A percentile compares a stretch with the other conserved stretches of the same genome.
Evolutionary conservation across 2,888 invertebrate genomes (phyloP).

Genomic region (Mellilla xanthometata): DNA sequence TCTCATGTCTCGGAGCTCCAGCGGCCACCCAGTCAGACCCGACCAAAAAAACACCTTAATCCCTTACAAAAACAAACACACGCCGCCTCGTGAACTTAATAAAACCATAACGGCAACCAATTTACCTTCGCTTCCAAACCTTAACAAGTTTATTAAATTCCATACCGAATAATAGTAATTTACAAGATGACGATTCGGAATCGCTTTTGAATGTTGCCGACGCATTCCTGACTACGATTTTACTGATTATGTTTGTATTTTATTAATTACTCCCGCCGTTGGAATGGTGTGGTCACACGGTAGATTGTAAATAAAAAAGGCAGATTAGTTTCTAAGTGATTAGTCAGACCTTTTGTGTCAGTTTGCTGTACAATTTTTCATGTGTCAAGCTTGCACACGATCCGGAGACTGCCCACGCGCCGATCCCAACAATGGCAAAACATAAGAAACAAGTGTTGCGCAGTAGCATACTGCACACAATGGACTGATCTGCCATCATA

Average conservation of each 20-base stretch:
- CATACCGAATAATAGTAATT: constrained; percentile 79
- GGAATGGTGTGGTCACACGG: constrained; percentile 27
- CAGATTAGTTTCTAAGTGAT: constrained; percentile 1
- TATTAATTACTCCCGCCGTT: constrained; percentile 60
- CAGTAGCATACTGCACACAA: constrained; percentile 69
- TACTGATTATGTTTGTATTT: constrained; percentile 67
- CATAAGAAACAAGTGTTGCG: constrained; percentile 57
- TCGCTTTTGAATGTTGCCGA: constrained; percentile 72
- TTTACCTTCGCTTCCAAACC: constrained; percentile 76
- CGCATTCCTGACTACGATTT: constrained; percentile 70
- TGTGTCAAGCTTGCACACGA: constrained; percentile 29
- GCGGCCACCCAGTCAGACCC: constrained; percentile 69
- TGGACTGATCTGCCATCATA: constrained; percentile 57
- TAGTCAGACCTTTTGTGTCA: constrained; percentile 17
- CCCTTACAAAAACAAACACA: constrained; percentile 76
- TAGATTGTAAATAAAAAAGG: not conserved
- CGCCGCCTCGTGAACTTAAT: constrained; percentile 75
- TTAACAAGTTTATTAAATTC: constrained; percentile 82
- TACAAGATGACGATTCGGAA: constrained; percentile 73
- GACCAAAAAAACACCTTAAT: constrained; percentile 55
- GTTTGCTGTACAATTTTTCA: constrained; percentile 27
- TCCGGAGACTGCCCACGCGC: constrained; percentile 57
- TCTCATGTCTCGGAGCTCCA: constrained; percentile 63
- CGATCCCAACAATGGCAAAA: constrained; percentile 48
- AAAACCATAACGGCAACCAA: constrained; percentile 74